phyloP scores from a whole-genome alignment of 2,797 vertebrate genomes.

The Acrocephalus scirpaceus region DNA sequence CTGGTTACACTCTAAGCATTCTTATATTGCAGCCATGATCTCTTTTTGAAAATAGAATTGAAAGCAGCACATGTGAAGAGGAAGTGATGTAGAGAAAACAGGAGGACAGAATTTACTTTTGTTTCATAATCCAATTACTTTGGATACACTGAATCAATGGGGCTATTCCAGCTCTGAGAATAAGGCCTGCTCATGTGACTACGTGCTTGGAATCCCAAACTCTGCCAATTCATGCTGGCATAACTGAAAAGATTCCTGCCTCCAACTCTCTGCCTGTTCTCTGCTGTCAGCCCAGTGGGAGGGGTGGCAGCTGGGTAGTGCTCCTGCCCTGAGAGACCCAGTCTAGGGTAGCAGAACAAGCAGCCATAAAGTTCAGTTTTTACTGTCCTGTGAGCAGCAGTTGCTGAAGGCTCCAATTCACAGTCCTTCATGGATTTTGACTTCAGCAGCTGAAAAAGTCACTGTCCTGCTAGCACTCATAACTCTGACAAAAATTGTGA shows the following conservation, averaged over 20 bases:
- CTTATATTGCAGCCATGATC: background rate
- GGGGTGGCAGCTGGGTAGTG: background rate
- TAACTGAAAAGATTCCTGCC: background rate
- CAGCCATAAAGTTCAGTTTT: background rate
- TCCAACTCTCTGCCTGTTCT: background rate
- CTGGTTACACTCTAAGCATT: background rate
- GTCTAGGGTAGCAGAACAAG: background rate
- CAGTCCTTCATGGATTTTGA: background rate
- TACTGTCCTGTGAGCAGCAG: background rate
- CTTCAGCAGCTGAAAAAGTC: background rate
- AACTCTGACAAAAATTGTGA: background rate
- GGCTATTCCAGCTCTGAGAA: slow-evolving; percentile 33
- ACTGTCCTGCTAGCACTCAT: background rate
- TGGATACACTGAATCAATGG: slow-evolving; percentile 30
- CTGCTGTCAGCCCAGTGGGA: background rate
- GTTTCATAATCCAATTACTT: slow-evolving; percentile 39
- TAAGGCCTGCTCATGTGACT: background rate
- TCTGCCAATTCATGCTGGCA: slow-evolving; percentile 31
- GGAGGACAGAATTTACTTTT: slow-evolving; percentile 12
- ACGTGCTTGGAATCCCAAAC: slow-evolving; percentile 52
- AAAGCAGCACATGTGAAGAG: background rate
- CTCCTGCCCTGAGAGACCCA: background rate
- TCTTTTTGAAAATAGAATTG: background rate
- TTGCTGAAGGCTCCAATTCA: background rate
- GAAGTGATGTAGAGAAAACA: slow-evolving; percentile 7